These are phyloP conservation scores for Gymnosoma rotundatum DNA, from an alignment of 2,888 invertebrate genomes.

Conservation along the genomic window DNA sequence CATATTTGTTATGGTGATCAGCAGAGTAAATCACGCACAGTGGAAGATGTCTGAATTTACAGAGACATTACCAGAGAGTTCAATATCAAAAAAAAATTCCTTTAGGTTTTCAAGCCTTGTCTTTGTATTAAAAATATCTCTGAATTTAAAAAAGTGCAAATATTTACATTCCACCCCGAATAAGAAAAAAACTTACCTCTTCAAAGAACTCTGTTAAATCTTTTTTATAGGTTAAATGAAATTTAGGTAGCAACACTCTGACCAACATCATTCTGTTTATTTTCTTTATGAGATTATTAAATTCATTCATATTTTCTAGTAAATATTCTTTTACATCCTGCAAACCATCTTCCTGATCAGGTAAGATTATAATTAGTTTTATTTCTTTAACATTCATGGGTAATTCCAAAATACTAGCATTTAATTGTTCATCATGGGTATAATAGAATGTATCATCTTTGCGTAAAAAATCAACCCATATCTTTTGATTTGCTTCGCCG, in stretches of 20 bases:
- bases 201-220: constrained; percentile 61
- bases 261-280: constrained; percentile 60
- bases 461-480: constrained; percentile 69
- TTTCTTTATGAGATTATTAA: constrained; percentile 56
- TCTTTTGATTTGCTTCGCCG: constrained; percentile 41
- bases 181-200: constrained; percentile 51
- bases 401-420: constrained; percentile 72
- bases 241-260: constrained; percentile 71
- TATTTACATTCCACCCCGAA: no score
- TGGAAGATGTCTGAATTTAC: no score
- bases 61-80: no score
- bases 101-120: no score
- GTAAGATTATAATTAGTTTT: constrained; percentile 69
- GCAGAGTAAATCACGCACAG: no score
- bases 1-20: no score
- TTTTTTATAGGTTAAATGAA: constrained; percentile 62
- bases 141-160: no score
- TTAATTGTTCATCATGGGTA: constrained; percentile 64
- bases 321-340: constrained; percentile 60
- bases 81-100: no score
- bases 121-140: no score
- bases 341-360: constrained; percentile 68
- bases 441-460: constrained; percentile 73
- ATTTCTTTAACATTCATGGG: constrained; percentile 65
- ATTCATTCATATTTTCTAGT: constrained; percentile 49